Evolutionary conservation across 2,888 invertebrate genomes (phyloP), one percentile per base, ranked within the genome.

Genomic region (Cactoblastis cactorum): DNA sequence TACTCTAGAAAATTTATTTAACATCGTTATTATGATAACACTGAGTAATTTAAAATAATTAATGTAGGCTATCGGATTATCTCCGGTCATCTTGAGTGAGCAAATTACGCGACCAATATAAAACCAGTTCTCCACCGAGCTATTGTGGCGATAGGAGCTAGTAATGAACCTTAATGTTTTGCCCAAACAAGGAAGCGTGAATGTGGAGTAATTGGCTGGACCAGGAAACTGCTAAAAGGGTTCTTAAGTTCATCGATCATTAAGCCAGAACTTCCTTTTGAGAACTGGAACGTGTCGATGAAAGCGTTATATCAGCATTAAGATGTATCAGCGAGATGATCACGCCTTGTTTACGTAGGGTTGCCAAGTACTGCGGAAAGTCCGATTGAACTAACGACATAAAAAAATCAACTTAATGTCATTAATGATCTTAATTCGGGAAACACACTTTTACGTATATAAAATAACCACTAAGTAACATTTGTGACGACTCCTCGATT

Each of bases 181-280:
- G 69, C 66, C 67, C 69, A 71, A 77, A 80, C 65, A 71, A 77
- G 82, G 82, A 80, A 79, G 79, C 80, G 72, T 73, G 69, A 74
- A 77, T 77, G 74, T 71, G 59, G 71, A 78, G 70, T 77, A 77
- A 75, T 76, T 77, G 72, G 64, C 60, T 59, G 59, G 63, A 70
- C 70, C 69, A 72, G 75, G 80, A 80, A 78, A 71, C 67, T 65
- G 65, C 65, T 73, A 70, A 71, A 71, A 71, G 68, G 66, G 68
- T 69, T 74, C 66, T 72, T 63, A 65, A 62, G 69, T 73, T 65
- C 70, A 71, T 75, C 71, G 72, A 77, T 76, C 72, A 75, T 70
- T 73, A 69, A 59, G 57, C 60, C 67, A 65, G 61, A 49, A 63
- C 62, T 71, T 74, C 70, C 71, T 70, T 68, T 73, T 66, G 65